phyloP scores from a whole-genome alignment of 2,888 invertebrate species.

The Dasysyrphus albostriatus region DNA sequence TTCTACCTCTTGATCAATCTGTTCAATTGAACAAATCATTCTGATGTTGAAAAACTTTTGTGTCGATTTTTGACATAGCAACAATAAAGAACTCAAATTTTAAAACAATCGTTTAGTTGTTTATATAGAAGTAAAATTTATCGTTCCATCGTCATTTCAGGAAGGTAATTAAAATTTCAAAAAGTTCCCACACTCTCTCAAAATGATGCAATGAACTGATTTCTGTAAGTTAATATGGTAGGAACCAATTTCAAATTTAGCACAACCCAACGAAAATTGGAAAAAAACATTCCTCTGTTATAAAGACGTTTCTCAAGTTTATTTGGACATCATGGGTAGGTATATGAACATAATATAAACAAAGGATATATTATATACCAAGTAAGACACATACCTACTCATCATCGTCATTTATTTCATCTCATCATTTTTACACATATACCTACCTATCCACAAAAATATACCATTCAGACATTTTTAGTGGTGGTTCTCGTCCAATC shows the following conservation, averaged over 20 bases:
- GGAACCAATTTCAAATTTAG: constrained; percentile 17
- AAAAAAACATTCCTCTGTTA: neutral
- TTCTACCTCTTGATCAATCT: no score
- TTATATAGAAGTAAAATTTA: neutral
- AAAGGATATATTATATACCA: neutral
- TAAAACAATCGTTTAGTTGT: no score
- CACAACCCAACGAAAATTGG: constrained; percentile 1
- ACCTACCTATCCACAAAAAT: neutral
- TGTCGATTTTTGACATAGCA: no score
- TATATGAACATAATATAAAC: neutral
- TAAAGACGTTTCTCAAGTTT: constrained; percentile 13
- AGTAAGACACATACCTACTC: neutral
- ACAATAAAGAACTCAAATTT: no score
- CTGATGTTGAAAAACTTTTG: no score
- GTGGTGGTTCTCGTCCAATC: constrained; percentile 57
- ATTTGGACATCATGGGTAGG: neutral
- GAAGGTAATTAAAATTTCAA: constrained; percentile 16
- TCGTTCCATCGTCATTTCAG: neutral
- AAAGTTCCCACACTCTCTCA: constrained; percentile 20
- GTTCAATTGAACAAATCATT: no score
- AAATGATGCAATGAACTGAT: constrained; percentile 11
- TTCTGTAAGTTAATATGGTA: neutral
- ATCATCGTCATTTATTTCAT: constrained; percentile 19
- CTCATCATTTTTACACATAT: constrained; percentile 35
- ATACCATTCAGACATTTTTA: constrained; percentile 24